Evolutionary conservation across 2,113 vertebrate genomes (phyloP).

Genomic region (Salminus brasiliensis): DNA sequence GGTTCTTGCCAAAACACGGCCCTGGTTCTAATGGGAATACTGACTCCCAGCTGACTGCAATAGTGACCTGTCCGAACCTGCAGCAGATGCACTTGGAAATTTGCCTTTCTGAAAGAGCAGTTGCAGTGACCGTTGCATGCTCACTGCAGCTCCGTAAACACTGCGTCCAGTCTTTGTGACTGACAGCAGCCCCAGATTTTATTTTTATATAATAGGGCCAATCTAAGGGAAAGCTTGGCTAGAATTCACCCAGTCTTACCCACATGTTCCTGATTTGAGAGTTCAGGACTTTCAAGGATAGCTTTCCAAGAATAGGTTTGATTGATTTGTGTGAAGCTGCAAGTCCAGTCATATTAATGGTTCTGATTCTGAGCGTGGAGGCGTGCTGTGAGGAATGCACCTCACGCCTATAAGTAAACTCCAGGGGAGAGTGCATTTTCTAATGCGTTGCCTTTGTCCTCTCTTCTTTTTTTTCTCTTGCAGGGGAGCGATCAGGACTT

Average conservation of each 20-base stretch:
- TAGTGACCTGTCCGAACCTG: background rate
- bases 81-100: background rate
- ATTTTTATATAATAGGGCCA: no score
- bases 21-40: no score
- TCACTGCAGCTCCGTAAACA: background rate
- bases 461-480: slow-evolving; percentile 59
- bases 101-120: background rate
- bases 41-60: background rate
- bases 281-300: background rate
- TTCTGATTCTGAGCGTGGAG: background rate
- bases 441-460: background rate
- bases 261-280: background rate
- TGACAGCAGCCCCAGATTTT: background rate
- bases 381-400: background rate
- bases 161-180: background rate
- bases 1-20: no score
- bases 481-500: slow-evolving; percentile 88
- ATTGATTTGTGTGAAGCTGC: background rate
- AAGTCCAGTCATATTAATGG: background rate
- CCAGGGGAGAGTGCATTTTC: background rate
- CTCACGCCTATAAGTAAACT: background rate
- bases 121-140: background rate
- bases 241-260: background rate
- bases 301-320: background rate
- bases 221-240: background rate